Evolutionary conservation across 2,113 vertebrate genomes (phyloP), one percentile per base, ranked within the genome.

Genomic region (Plotosus lineatus): DNA sequence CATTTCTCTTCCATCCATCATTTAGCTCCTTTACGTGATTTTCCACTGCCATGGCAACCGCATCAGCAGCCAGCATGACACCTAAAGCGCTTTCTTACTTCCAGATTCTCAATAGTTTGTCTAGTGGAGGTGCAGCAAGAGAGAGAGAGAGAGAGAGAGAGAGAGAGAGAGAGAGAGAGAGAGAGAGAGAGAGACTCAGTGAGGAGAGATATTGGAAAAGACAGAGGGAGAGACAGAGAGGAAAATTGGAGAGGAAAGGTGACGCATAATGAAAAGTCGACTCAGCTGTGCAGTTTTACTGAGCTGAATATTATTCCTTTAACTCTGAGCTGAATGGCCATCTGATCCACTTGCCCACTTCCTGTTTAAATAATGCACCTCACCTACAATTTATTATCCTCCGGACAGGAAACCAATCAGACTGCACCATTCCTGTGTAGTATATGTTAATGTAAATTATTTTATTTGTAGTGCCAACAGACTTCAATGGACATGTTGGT

Each of bases 21-120:
- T 50, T 50, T 46, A 50, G 69, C 44, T 72, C 44, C 23, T 50
- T 50, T 33, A 73, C 17, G 17, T 51, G 69, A 73, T 6, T 51
- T 46, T 73, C 28, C 48, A 51, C 28, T 73, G 69, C 69, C 48
- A 73, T 73, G 46, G 46, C 69, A 73, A 73, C 69, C 28, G 46
- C 28, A 33, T 73, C 69, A 51, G 69, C 28, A 73, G 46, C 28
- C 69, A 72, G 69, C 26, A 26, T 73, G 69, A 73, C 28, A 51
- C 69, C 69, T 73, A 51, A 73, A 73, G 69, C 69, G 17, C 46
- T 73, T 73, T 50, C 46, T 23, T 44, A 51, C 69, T 71, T 71
- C 44, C 68, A 71, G 68, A 71, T 48, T 48, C 42, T 71, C 44
- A 48, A 71, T 42, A 71, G 68, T 71, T 71, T 21, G n/a, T 71